These are phyloP conservation scores for Linyphia triangularis DNA, from an alignment of 2,888 invertebrate genomes.

Conservation along the genomic window DNA sequence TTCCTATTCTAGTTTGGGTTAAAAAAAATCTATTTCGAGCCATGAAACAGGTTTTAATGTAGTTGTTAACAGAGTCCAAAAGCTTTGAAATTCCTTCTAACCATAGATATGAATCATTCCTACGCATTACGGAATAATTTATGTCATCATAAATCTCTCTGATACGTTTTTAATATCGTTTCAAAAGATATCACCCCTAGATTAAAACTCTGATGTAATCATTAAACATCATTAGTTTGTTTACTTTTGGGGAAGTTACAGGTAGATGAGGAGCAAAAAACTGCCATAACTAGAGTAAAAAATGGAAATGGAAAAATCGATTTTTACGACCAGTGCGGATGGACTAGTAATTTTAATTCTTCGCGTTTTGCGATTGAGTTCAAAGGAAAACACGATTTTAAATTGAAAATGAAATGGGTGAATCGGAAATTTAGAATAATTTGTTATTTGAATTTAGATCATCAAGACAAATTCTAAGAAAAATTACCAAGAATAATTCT, in stretches of 20 bases:
- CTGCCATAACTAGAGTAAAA: slow-evolving; percentile 35
- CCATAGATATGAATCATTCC: background rate
- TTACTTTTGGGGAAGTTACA: slow-evolving; percentile 54
- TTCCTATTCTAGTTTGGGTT: too few species aligned
- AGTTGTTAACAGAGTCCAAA: background rate
- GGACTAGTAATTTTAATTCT: slow-evolving; percentile 41
- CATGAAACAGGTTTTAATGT: background rate
- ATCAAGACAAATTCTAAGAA: background rate
- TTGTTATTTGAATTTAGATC: background rate
- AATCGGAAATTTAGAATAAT: background rate
- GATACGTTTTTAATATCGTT: slow-evolving; percentile 69
- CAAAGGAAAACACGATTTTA: background rate
- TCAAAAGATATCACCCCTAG: slow-evolving; percentile 54
- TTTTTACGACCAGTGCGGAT: slow-evolving; percentile 58
- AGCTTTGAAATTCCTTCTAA: background rate
- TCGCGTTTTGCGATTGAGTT: slow-evolving; percentile 1
- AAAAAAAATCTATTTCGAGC: too few species aligned
- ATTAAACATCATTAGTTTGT: slow-evolving; percentile 72
- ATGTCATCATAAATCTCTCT: slow-evolving; percentile 60
- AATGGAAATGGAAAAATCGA: slow-evolving; percentile 65
- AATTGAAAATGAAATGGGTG: slow-evolving; percentile 30
- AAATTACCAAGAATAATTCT: background rate
- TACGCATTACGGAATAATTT: slow-evolving; percentile 53
- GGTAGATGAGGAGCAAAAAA: slow-evolving; percentile 34
- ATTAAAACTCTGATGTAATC: slow-evolving; percentile 70